Evolutionary conservation across 2,113 vertebrate genomes (phyloP).

Genomic region (Gallinago media): DNA sequence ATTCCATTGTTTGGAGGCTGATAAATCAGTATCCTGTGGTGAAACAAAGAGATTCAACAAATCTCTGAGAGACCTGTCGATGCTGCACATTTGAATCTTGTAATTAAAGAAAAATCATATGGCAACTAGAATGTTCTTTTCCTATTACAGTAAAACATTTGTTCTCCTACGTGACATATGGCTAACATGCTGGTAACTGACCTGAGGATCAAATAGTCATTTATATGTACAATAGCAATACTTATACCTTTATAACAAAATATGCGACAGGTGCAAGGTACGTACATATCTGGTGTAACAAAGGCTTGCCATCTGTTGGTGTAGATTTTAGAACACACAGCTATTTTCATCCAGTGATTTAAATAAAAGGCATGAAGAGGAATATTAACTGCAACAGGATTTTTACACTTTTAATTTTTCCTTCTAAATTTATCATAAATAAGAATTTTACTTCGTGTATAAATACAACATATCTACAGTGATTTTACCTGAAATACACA

Average conservation of each 20-base stretch:
- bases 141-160: neutral
- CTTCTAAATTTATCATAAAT: neutral
- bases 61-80: neutral
- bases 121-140: neutral
- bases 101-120: neutral
- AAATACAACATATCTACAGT: neutral
- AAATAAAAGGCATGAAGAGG: neutral
- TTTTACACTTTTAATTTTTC: neutral
- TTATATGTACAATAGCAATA: neutral
- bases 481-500: neutral
- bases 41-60: neutral
- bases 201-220: neutral
- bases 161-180: neutral
- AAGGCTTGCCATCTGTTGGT: slow-evolving; percentile 14
- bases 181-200: neutral
- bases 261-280: neutral
- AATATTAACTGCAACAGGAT: neutral
- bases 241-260: neutral
- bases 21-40: neutral
- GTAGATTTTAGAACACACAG: neutral
- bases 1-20: neutral
- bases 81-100: rapidly evolving
- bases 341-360: neutral
- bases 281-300: neutral
- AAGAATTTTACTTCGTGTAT: neutral